phyloP scores from a whole-genome alignment of 2,113 vertebrate genomes.

The Riparia riparia region DNA sequence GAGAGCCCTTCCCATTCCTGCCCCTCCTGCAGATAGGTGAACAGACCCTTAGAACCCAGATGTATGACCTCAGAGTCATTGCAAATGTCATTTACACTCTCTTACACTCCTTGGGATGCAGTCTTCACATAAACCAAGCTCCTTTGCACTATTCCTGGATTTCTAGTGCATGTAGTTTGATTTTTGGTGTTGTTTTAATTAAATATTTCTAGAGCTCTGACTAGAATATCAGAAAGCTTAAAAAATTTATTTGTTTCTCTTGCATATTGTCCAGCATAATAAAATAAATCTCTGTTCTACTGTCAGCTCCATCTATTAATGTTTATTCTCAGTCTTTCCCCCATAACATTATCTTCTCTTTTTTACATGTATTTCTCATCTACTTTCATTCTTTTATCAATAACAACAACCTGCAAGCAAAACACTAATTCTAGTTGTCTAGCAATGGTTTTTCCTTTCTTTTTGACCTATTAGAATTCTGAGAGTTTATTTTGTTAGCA shows the following conservation, averaged over 20 bases:
- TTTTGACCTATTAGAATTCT: neutral
- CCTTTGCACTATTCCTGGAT: neutral
- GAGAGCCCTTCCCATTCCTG: neutral
- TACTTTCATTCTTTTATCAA: neutral
- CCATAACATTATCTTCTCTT: neutral
- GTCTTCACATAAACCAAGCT: neutral
- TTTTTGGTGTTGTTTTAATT: neutral
- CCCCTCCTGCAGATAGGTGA: neutral
- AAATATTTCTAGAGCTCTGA: neutral
- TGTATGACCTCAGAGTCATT: neutral
- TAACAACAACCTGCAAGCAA: neutral
- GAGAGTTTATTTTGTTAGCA: neutral
- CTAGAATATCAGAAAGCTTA: neutral
- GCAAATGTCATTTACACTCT: neutral
- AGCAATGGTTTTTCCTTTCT: neutral
- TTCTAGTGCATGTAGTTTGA: neutral
- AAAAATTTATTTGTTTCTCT: neutral
- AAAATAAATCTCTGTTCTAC: neutral
- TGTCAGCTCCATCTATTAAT: neutral
- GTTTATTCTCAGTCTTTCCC: neutral
- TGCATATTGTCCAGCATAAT: neutral
- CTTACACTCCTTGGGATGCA: neutral
- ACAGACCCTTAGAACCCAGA: neutral
- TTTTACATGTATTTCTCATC: neutral
- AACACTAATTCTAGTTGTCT: neutral